These are phyloP conservation scores for Peromyscus californicus DNA, from an alignment of 2,113 vertebrate species.

Conservation along the genomic window DNA sequence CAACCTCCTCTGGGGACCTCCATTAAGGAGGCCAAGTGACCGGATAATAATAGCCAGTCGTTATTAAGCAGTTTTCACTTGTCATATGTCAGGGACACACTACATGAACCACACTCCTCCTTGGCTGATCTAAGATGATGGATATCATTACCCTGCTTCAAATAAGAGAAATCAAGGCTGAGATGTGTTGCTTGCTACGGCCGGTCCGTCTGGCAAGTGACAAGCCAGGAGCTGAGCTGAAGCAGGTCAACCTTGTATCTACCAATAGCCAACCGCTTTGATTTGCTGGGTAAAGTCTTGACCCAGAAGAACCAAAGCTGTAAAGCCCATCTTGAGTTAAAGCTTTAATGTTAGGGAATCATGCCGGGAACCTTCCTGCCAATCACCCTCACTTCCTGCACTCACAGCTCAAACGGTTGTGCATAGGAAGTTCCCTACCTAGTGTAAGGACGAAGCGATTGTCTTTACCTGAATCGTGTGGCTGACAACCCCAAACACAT, in stretches of 20 bases:
- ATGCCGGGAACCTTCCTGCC: not conserved
- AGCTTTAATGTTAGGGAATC: not conserved
- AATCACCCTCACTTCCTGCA: not conserved
- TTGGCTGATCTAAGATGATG: not conserved
- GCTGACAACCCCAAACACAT: not conserved
- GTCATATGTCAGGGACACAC: not conserved
- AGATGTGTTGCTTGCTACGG: not conserved
- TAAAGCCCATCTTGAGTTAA: not conserved
- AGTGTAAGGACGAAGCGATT: not conserved
- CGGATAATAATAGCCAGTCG: not conserved
- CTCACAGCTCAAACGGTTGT: not conserved
- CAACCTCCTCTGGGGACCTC: not conserved
- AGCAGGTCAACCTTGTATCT: too few relatives aligned
- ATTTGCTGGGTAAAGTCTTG: too few relatives aligned
- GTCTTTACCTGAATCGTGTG: not conserved
- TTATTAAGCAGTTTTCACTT: not conserved
- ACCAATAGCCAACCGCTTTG: not conserved
- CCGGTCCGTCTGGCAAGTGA: not conserved
- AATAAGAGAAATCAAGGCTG: not conserved
- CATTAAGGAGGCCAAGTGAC: not conserved
- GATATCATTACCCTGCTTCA: not conserved
- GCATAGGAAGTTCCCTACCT: accelerated
- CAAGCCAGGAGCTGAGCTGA: accelerated
- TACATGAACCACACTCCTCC: not conserved
- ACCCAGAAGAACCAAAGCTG: not conserved